phyloP scores from a whole-genome alignment of 2,113 vertebrate species.

The Caranx ignobilis region DNA sequence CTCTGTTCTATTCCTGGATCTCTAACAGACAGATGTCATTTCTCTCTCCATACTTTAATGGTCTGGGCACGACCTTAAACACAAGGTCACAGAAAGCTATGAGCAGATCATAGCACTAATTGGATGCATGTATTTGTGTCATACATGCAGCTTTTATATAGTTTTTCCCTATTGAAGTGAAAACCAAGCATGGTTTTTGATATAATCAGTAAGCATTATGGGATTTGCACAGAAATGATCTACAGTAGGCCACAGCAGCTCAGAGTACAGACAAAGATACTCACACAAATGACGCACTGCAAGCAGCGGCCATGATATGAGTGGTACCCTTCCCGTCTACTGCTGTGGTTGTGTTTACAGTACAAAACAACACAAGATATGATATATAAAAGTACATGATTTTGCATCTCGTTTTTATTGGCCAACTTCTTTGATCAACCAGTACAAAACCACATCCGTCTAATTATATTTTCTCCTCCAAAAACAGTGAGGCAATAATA shows the following conservation, averaged over 20 bases:
- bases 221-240: not conserved
- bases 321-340: too few species aligned
- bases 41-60: conserved; percentile 48
- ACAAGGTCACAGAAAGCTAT: conserved; percentile 26
- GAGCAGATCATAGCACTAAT: conserved; percentile 18
- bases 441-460: too few species aligned
- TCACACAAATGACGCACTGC: too few species aligned
- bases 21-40: conserved; percentile 64
- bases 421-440: too few species aligned
- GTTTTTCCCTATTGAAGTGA: not conserved
- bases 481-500: too few species aligned
- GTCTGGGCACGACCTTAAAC: conserved; percentile 55
- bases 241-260: not conserved
- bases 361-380: too few species aligned
- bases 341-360: too few species aligned
- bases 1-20: conserved; percentile 45
- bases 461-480: too few species aligned
- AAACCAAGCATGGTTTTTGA: not conserved
- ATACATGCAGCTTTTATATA: not conserved
- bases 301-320: too few species aligned
- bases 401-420: too few species aligned
- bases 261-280: too few species aligned
- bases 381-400: too few species aligned
- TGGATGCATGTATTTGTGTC: conserved; percentile 13
- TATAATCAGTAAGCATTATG: not conserved